These are phyloP conservation scores for Eubasilissa splendida DNA, from an alignment of 2,888 invertebrate genomes.

Conservation along the genomic window DNA sequence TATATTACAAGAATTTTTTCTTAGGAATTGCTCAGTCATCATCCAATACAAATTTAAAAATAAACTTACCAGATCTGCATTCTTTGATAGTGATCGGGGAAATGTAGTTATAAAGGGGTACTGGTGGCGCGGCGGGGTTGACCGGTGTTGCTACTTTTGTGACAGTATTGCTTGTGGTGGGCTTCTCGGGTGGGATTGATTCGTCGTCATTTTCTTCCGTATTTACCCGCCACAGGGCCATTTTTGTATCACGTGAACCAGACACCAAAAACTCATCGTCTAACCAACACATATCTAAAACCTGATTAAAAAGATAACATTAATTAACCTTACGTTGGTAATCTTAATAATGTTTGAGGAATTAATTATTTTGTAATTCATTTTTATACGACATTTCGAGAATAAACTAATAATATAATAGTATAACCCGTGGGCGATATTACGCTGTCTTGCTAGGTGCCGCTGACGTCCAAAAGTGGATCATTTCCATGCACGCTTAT, in stretches of 20 bases:
- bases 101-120: slow-evolving; percentile 67
- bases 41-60: neutral
- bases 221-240: slow-evolving; percentile 91
- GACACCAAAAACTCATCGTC: slow-evolving; percentile 96
- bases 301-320: slow-evolving; percentile 62
- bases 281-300: slow-evolving; percentile 94
- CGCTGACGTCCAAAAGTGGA: no score
- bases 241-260: slow-evolving; percentile 91
- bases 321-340: no score
- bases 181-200: slow-evolving; percentile 62
- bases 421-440: no score
- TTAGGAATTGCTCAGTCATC: slow-evolving; percentile 11
- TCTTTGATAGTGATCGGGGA: slow-evolving; percentile 82
- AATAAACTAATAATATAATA: no score
- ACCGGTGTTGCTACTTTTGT: slow-evolving; percentile 19
- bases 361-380: no score
- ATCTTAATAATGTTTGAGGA: no score
- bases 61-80: slow-evolving; percentile 78
- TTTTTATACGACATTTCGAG: no score
- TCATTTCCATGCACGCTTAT: no score
- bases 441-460: no score
- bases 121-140: slow-evolving; percentile 36
- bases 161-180: slow-evolving; percentile 29
- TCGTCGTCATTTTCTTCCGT: slow-evolving; percentile 64
- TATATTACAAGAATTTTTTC: neutral